Evolutionary conservation across 2,113 vertebrate genomes (phyloP).

Genomic region (Ciconia maguari): DNA sequence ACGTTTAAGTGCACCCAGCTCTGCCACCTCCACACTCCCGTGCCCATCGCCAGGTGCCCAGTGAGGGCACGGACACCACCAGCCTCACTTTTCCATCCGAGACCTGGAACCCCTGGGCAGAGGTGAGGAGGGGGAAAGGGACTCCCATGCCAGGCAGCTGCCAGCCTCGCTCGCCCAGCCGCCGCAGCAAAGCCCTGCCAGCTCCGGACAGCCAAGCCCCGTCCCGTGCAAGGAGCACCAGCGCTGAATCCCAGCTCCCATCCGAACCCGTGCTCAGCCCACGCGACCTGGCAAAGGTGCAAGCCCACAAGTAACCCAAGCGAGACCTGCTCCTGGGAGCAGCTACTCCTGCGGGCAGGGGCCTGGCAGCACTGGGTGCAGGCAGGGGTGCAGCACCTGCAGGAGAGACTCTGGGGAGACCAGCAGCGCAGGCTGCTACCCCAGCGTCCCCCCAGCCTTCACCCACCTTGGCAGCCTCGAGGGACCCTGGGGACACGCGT

Average conservation of each 20-base stretch:
- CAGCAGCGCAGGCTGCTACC: not conserved
- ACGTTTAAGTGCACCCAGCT: rapidly evolving
- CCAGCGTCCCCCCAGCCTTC: not conserved
- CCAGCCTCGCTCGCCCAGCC: not conserved
- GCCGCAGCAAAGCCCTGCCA: not conserved
- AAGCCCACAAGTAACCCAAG: not conserved
- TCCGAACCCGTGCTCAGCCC: not conserved
- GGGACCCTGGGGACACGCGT: not conserved
- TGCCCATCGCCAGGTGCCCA: not conserved
- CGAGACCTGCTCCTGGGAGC: rapidly evolving
- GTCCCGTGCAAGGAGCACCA: not conserved
- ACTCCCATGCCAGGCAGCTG: not conserved
- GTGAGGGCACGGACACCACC: not conserved
- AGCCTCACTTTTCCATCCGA: not conserved
- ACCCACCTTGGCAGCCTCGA: not conserved
- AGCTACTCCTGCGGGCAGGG: not conserved
- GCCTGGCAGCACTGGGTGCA: not conserved
- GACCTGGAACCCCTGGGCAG: not conserved
- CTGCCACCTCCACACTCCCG: not conserved
- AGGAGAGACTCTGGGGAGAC: rapidly evolving
- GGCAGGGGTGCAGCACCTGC: not conserved
- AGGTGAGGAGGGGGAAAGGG: not conserved
- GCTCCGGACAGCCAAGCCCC: not conserved
- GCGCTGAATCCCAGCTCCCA: not conserved
- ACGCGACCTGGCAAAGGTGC: not conserved